Base-by-base conservation (phyloP, 1,140 invertebrate genomes). In the Lethocerus indicus region DNA sequence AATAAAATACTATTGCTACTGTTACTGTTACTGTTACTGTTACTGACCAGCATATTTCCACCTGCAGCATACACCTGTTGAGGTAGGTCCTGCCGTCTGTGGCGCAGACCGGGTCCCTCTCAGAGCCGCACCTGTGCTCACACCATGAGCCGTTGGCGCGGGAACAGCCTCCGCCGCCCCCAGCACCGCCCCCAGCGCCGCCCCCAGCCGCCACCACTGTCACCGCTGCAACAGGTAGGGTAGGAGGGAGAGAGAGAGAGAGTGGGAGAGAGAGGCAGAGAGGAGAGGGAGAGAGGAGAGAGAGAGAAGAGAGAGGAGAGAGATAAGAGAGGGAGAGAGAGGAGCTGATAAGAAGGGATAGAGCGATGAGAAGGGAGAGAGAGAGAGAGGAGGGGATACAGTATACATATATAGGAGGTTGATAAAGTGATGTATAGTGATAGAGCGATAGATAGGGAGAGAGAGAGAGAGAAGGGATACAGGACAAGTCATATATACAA, bases 21-120 rank as follows among this genome's bases (percentile, higher is more conserved):
- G n/a, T n/a, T n/a, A n/a, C n/a, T n/a, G n/a, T n/a, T n/a, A n/a
- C n/a, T n/a, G n/a, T n/a, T n/a, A n/a, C n/a, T n/a, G n/a, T n/a
- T n/a, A n/a, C 63, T 63, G 58, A 80, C 78, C 76, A 76, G 71
- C 83, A 87, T 49, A 83, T 76, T 64, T 90, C 85, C 2, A 89
- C 83, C 61, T 84, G 76, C 53, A 93, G 71, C 77, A 89, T 87
- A 64, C 90, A 94, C 56, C 83, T 72, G 65, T 94, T 95, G 12
- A 87, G 68, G 60, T 94, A 94, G 0, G 87, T 91, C 40, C 81
- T 71, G 16, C 87, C 85, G 58, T 94, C 87, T 0, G 83, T 88
- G 1, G 85, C 90, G 61, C 91, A 95, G 12, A 93, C 87, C 0
- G 81, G 79, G 63, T 92, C 87, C 55, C 81, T 76, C 59, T 88